These are phyloP conservation scores for Sphaerophoria rueppellii DNA, from an alignment of 2,888 invertebrate species.

Conservation along the genomic window DNA sequence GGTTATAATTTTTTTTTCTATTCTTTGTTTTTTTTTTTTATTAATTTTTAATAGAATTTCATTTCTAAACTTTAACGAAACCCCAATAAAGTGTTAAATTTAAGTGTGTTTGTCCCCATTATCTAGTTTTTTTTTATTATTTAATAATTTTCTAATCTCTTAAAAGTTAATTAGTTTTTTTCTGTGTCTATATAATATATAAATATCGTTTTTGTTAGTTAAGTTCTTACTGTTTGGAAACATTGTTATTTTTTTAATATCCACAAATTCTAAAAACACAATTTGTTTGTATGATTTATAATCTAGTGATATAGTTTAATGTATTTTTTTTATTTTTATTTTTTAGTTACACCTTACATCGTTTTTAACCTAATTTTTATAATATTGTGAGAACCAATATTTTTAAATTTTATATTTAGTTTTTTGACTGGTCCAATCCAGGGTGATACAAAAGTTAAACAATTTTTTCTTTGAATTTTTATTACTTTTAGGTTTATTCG, in stretches of 20 bases:
- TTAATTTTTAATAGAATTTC: conserved; percentile 32
- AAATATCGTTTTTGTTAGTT: conserved; percentile 20
- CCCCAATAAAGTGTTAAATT: conserved; percentile 59
- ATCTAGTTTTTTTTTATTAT: conserved; percentile 38
- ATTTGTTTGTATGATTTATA: conserved; percentile 69
- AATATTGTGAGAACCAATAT: conserved; percentile 63
- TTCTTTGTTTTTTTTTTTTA: conserved; percentile 6
- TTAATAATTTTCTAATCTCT: conserved; percentile 46
- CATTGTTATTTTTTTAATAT: conserved; percentile 27
- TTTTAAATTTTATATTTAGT: conserved; percentile 31
- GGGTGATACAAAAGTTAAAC: conserved; percentile 54
- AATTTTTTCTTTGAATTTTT: not conserved
- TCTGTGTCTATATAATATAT: not conserved
- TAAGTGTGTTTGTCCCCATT: conserved; percentile 43
- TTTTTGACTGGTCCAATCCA: conserved; percentile 68
- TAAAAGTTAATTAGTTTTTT: conserved; percentile 39
- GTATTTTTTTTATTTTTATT: conserved; percentile 32
- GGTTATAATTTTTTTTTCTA: conserved; percentile 23
- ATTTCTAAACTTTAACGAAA: conserved; percentile 64
- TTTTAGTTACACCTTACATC: conserved; percentile 31
- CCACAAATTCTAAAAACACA: conserved; percentile 57
- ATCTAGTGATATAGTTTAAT: conserved; percentile 74
- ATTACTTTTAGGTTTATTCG: conserved; percentile 8
- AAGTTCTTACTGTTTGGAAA: conserved; percentile 41
- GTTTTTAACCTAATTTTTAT: not conserved